Base-by-base conservation (phyloP, 2,797 vertebrate genomes). In the Catamblyrhynchus diadema region DNA sequence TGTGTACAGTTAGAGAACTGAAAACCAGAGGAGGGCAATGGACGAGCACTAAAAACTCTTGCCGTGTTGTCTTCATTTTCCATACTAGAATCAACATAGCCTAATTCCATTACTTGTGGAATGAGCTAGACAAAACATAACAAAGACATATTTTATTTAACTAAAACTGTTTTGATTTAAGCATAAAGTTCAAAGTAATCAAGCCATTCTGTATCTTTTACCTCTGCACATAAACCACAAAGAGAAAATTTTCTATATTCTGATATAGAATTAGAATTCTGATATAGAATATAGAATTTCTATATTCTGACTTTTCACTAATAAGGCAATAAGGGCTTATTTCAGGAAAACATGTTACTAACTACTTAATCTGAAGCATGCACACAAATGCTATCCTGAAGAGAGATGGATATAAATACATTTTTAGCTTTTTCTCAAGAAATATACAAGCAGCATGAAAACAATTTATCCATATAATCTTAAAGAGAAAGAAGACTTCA, bases 51-150 rank as follows among this genome's bases (percentile, higher is more conserved):
- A 79, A 81, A 87, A 33, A 42, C 64, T 92, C 97, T 88, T 25
- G 22, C 45, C 56, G 28, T 51, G 53, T 28, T 94, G 27, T 97
- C 96, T 61, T 97, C 95, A 75, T 96, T 97, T 90, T 98, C 97
- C 24, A 95, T 94, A 11, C 97, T 97, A 95, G 93, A 97, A 81
- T 98, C 98, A 93, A 50, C 67, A 53, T 94, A 95, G 45, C 65
- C 96, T 27, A 97, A 98, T 94, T 98, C 98, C 39, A 96, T 70
- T 65, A 98, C 97, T 37, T 98, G 98, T 53, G 98, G 54, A 56
- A 24, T 56, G 54, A 98, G 96, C 98, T 99, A 77, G 30, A 82
- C 25, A 91, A 94, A 91, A 92, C 12, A 93, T 6, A 89, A 48
- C 20, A 85, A 73, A 64, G 57, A 73, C 27, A 47, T 20, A 88